phyloP scores from a whole-genome alignment of 1,140 invertebrate genomes.

The Saccostrea glomerata region DNA sequence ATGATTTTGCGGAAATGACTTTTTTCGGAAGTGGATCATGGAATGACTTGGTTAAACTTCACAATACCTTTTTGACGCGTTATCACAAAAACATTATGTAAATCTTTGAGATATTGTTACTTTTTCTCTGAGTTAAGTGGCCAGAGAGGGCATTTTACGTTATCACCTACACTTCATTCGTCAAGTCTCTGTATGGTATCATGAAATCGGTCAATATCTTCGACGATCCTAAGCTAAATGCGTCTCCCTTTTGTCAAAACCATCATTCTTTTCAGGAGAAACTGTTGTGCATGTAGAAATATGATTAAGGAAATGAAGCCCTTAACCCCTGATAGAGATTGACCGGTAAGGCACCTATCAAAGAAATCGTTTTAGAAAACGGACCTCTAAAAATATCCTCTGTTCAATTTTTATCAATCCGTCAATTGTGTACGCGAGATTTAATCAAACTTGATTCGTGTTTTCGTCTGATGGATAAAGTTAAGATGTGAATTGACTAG shows the following conservation, averaged over 20 bases:
- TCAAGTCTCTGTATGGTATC: slow-evolving; percentile 4
- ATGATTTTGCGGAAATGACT: not conserved
- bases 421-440: slow-evolving; percentile 33
- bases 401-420: slow-evolving; percentile 34
- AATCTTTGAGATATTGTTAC: not conserved
- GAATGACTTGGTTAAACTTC: not conserved
- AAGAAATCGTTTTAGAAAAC: slow-evolving; percentile 25
- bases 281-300: slow-evolving; percentile 5
- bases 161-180: not conserved
- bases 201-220: not conserved
- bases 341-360: slow-evolving; percentile 12
- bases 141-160: not conserved
- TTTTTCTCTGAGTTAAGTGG: not conserved
- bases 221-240: not conserved
- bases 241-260: not conserved
- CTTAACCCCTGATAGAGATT: not conserved
- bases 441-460: slow-evolving; percentile 32
- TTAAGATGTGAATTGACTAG: slow-evolving; percentile 11
- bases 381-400: slow-evolving; percentile 13
- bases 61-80: not conserved
- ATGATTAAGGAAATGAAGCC: slow-evolving; percentile 18
- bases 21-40: not conserved
- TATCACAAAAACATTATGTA: not conserved
- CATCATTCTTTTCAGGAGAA: not conserved
- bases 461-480: not conserved